These are phyloP conservation scores for Idris sp. DNA, from an alignment of 1,140 invertebrate genomes.

Conservation along the genomic window DNA sequence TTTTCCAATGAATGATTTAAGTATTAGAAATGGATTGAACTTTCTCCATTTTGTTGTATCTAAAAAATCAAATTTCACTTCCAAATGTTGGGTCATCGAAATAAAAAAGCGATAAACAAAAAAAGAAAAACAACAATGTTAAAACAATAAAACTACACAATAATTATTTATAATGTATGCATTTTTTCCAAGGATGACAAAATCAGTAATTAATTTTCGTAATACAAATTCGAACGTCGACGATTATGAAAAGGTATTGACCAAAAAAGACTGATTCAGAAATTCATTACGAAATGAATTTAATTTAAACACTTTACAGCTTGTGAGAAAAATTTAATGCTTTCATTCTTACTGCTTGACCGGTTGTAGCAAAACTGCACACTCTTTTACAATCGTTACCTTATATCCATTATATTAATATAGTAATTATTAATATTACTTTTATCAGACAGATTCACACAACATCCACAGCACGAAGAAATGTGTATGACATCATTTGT, in stretches of 20 bases:
- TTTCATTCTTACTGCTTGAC: conserved; percentile 73
- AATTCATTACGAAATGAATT: conserved; percentile 76
- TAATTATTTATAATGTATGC: conserved; percentile 58
- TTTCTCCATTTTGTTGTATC: conserved; percentile 27
- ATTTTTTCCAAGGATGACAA: conserved; percentile 60
- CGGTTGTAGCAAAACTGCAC: conserved; percentile 72
- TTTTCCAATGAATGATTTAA: too few species aligned
- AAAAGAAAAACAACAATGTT: conserved; percentile 31
- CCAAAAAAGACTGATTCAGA: conserved; percentile 50
- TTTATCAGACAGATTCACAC: conserved; percentile 75
- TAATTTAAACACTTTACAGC: conserved; percentile 77
- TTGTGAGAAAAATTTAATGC: conserved; percentile 74
- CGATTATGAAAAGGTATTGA: conserved; percentile 42
- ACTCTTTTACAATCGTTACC: conserved; percentile 76
- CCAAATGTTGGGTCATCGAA: conserved; percentile 5
- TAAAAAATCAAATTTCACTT: conserved; percentile 20
- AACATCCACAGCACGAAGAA: conserved; percentile 73
- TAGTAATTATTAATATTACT: conserved; percentile 69
- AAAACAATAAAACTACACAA: conserved; percentile 55
- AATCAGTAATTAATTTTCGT: conserved; percentile 33
- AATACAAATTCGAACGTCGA: conserved; percentile 50
- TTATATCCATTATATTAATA: conserved; percentile 75
- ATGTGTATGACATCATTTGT: conserved; percentile 58
- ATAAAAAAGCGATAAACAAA: conserved; percentile 17
- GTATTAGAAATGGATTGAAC: too few species aligned